A percentile compares a stretch with the other conserved stretches of the same genome.
phyloP scores from a whole-genome alignment of 2,797 vertebrate genomes.

The Limosa lapponica region DNA sequence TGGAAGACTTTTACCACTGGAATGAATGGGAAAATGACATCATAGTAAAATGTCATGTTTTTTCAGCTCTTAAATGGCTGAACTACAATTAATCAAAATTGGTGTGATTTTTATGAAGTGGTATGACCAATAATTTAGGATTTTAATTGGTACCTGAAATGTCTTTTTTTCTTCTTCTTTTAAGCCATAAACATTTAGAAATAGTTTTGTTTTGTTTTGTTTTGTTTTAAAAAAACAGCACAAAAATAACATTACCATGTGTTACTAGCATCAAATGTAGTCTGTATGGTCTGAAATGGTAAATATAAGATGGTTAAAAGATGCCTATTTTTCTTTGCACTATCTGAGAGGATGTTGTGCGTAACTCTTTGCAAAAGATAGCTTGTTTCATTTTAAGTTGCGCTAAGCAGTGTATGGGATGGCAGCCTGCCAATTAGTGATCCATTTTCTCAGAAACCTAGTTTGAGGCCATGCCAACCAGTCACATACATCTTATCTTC shows the following conservation, averaged over 20 bases:
- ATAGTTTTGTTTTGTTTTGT: not conserved
- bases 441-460: slow-evolving; percentile 79
- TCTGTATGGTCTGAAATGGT: not conserved
- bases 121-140: slow-evolving; percentile 52
- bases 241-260: not conserved
- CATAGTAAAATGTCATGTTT: slow-evolving; percentile 64
- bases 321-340: not conserved
- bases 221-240: not conserved
- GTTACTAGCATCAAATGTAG: not conserved
- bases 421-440: slow-evolving; percentile 78
- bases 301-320: not conserved
- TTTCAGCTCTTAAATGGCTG: slow-evolving; percentile 59
- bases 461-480: slow-evolving; percentile 72
- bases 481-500: slow-evolving; percentile 77
- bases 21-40: slow-evolving; percentile 71
- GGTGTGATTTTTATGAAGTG: slow-evolving; percentile 75
- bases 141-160: slow-evolving; percentile 58
- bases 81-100: slow-evolving; percentile 69
- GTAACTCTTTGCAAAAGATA: slow-evolving; percentile 43
- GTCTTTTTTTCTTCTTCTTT: not conserved
- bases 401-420: slow-evolving; percentile 55
- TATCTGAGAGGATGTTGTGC: not conserved
- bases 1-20: slow-evolving; percentile 44
- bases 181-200: not conserved
- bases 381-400: slow-evolving; percentile 63